Evolutionary conservation across 92 coral and sea anemone species (phyloP).

Genomic region (Diadumene lineata): DNA sequence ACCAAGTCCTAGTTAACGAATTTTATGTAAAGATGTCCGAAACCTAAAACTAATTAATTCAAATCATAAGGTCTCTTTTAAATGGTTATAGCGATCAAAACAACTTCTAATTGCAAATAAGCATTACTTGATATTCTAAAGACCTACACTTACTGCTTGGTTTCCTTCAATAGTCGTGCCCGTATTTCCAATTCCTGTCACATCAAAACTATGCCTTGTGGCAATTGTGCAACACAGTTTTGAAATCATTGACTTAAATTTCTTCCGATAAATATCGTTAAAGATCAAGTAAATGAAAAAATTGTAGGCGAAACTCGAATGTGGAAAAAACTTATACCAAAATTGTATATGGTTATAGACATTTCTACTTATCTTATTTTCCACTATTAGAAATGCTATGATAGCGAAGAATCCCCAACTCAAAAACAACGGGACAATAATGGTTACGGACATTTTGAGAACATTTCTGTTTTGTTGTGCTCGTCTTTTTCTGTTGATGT

Average conservation of each 20-base stretch:
- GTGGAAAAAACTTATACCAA: background rate
- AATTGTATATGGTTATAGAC: background rate
- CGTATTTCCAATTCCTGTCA: background rate
- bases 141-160: no score
- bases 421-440: background rate
- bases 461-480: constrained; percentile 3
- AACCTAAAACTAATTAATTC: no score
- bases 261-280: background rate
- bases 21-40: no score
- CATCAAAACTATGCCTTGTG: background rate
- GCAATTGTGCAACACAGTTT: background rate
- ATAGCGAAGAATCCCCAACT: background rate
- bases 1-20: no score
- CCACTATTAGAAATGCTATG: background rate
- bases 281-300: background rate
- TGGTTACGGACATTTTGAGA: constrained; percentile 3
- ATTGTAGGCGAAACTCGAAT: background rate
- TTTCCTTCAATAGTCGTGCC: background rate
- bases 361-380: no score
- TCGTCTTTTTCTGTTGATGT: constrained; percentile 7
- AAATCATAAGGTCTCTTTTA: no score
- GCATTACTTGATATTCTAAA: no score
- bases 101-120: no score
- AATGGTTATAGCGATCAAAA: no score
- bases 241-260: background rate